Evolutionary conservation across 2,113 vertebrate genomes (phyloP), one percentile per base, ranked within the genome.

Genomic region (Dromiciops gliroides): DNA sequence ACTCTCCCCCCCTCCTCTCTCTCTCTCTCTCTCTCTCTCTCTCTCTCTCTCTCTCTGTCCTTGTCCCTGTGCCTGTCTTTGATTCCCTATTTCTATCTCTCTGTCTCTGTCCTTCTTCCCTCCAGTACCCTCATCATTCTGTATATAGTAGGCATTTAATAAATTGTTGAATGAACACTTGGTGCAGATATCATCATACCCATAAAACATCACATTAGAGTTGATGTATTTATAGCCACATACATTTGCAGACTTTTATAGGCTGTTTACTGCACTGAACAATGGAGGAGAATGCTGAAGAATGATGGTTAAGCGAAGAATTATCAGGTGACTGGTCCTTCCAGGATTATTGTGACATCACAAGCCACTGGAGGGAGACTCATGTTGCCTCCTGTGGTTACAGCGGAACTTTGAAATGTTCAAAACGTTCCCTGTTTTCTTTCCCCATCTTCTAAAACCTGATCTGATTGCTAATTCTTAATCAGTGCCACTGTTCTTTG

Each of bases 391-490:
- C 19, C 0, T 96, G 90, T 92, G 95, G 49, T 50, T 48, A 7
- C 11, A 88, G 31, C 89, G 56, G 92, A 94, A 94, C 60, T 93
- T 90, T 88, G 93, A 93, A 96, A 96, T 95, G 92, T 92, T 93
- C 91, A 91, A 49, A 96, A 94, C 51, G 92, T 83, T 44, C 93
- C 48, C 52, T 1, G 2, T 56, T 95, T 90, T 95, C 83, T 95
- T 90, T 95, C 83, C 91, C 48, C 47, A 48, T 92, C 48, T 26
- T 94, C 91, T 9, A 10, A 95, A 94, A 91, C 83, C 83, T 96
- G 93, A 94, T 89, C 95, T 47, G 94, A 93, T 56, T 96, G 95
- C 94, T 95, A 89, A 95, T 93, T 96, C 96, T 95, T 90, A 96
- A 96, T 95, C 56, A 75, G 56, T 52, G 95, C 96, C 92, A 93